phyloP scores from a whole-genome alignment of 2,888 invertebrate species.

The Smittia sp. region DNA sequence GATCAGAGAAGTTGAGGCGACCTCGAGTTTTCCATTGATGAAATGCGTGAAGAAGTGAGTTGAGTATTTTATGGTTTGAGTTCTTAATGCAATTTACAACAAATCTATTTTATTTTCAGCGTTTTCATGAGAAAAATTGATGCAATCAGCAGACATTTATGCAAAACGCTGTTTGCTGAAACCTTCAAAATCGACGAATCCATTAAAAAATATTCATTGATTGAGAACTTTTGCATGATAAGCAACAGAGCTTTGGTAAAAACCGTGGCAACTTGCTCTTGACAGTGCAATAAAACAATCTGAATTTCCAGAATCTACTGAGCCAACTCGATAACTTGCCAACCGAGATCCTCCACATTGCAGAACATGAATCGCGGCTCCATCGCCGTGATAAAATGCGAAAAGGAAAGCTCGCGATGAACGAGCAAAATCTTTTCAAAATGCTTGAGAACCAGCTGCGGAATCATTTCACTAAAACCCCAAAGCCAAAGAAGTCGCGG shows the following conservation, averaged over 20 bases:
- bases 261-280: not conserved
- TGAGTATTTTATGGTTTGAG: not conserved
- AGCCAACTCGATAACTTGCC: constrained; percentile 30
- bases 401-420: constrained; percentile 18
- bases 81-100: not conserved
- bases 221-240: constrained; percentile 33
- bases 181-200: constrained; percentile 33
- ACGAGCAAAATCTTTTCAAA: constrained; percentile 32
- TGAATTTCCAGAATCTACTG: not conserved
- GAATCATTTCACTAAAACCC: constrained; percentile 33
- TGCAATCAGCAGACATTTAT: constrained; percentile 36
- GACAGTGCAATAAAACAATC: not conserved
- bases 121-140: constrained; percentile 37
- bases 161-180: constrained; percentile 28
- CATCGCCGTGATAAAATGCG: constrained; percentile 20
- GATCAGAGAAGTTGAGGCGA: constrained; percentile 20
- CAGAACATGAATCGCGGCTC: constrained; percentile 18
- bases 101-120: not conserved
- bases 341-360: constrained; percentile 20
- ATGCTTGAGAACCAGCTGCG: constrained; percentile 16
- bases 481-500: constrained; percentile 2
- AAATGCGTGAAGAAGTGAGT: constrained; percentile 41
- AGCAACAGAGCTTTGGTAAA: constrained; percentile 26
- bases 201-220: constrained; percentile 1
- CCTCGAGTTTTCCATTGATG: constrained; percentile 27